phyloP scores from a whole-genome alignment of 2,888 invertebrate species.

The Quadroppia sp. region DNA sequence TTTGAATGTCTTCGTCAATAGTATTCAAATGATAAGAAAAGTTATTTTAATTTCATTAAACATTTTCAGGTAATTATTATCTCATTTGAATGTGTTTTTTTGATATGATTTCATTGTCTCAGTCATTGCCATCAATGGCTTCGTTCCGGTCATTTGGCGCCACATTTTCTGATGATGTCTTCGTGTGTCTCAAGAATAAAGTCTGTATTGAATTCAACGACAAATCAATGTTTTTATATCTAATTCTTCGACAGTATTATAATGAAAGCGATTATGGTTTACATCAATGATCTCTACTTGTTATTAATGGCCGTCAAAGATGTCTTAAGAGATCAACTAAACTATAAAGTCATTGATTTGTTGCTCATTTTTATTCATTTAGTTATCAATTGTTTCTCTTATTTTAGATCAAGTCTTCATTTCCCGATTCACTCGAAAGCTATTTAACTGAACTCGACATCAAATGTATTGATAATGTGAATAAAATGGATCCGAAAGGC shows the following conservation, averaged over 20 bases:
- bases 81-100: neutral
- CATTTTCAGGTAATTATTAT: slow-evolving; percentile 22
- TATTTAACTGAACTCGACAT: neutral
- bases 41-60: slow-evolving; percentile 17
- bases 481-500: neutral
- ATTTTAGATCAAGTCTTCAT: neutral
- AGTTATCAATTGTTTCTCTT: neutral
- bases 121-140: slow-evolving; percentile 47
- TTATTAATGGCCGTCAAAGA: neutral
- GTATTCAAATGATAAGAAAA: slow-evolving; percentile 1
- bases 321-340: neutral
- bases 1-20: neutral
- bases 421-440: neutral
- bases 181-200: slow-evolving; percentile 8
- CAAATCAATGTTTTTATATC: slow-evolving; percentile 22
- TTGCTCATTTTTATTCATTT: neutral
- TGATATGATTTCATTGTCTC: neutral
- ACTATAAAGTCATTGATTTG: neutral
- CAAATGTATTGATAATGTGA: neutral
- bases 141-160: slow-evolving; percentile 34
- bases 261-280: slow-evolving; percentile 38
- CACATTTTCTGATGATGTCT: slow-evolving; percentile 38
- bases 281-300: slow-evolving; percentile 36
- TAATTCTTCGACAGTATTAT: slow-evolving; percentile 5
- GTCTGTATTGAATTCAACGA: neutral